Percentiles rank a stretch among this genome's conserved stretches.
phyloP scores from a whole-genome alignment of 2,113 vertebrate species.

The Irena cyanogastra region DNA sequence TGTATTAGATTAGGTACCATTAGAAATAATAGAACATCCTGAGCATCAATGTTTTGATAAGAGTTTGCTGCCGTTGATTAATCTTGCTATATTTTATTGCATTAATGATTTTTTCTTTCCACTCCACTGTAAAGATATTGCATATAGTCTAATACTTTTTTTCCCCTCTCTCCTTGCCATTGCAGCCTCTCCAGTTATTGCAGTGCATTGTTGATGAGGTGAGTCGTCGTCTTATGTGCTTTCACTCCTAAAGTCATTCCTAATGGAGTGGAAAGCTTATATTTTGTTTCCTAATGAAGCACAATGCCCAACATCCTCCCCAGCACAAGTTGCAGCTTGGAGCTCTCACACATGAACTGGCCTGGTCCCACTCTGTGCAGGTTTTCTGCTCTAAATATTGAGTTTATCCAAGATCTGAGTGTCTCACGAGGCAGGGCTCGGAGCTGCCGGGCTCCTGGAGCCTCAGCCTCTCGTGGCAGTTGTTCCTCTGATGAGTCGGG shows the following conservation, averaged over 20 bases:
- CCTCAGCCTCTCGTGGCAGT: neutral
- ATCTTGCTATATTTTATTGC: conserved; percentile 99
- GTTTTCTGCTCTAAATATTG: neutral
- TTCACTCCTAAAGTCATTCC: conserved; percentile 99
- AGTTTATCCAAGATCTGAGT: neutral
- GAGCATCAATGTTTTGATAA: conserved; percentile 95
- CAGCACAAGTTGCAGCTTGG: conserved; percentile 75
- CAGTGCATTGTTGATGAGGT: conserved; percentile 99
- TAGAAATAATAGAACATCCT: conserved; percentile 99
- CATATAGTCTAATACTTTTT: conserved; percentile 91
- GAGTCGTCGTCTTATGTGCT: conserved; percentile 99
- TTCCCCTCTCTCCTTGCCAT: conserved; percentile 67
- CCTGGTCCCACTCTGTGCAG: conserved; percentile 54
- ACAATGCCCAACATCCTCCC: conserved; percentile 89
- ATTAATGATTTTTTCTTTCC: conserved; percentile 97
- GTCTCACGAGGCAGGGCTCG: neutral
- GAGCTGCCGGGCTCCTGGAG: neutral
- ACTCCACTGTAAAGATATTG: conserved; percentile 97
- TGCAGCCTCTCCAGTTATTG: conserved; percentile 97
- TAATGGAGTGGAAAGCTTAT: conserved; percentile 99
- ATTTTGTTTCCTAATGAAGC: conserved; percentile 99
- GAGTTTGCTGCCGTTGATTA: conserved; percentile 99
- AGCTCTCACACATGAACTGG: conserved; percentile 61
- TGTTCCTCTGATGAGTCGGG: conserved; percentile 9
- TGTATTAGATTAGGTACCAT: conserved; percentile 99